A percentile compares a stretch with the other conserved stretches of the same genome.
phyloP scores from a whole-genome alignment of 1,140 invertebrate genomes.

The Trinorchestia longiramus region DNA sequence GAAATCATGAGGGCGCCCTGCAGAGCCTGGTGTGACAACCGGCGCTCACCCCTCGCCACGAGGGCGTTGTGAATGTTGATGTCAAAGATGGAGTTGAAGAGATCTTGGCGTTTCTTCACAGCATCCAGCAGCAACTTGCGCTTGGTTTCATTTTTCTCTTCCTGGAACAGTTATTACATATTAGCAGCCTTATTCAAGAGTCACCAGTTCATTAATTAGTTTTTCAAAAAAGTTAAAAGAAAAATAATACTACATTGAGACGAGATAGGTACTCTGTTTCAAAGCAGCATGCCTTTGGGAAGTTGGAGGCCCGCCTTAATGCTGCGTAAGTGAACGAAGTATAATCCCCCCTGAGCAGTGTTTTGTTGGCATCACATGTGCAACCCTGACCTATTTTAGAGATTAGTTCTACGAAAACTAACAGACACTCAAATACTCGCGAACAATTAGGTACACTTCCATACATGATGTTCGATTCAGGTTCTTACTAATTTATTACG shows the following conservation, averaged over 20 bases:
- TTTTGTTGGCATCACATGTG: too few species aligned
- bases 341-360: too few species aligned
- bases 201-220: background rate
- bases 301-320: background rate
- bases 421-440: too few species aligned
- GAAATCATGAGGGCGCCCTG: conserved; percentile 98
- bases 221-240: too few species aligned
- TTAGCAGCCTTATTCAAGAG: background rate
- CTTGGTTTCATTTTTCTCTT: conserved; percentile 74
- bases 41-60: conserved; percentile 85
- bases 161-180: conserved; percentile 69
- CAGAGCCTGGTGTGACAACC: conserved; percentile 89
- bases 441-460: too few species aligned
- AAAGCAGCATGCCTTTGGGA: background rate
- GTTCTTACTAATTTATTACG: too few species aligned
- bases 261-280: background rate
- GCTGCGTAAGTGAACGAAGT: background rate
- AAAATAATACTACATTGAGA: too few species aligned
- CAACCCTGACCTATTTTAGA: too few species aligned
- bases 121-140: conserved; percentile 78
- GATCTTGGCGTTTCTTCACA: conserved; percentile 81
- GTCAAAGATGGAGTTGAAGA: conserved; percentile 92
- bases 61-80: conserved; percentile 83
- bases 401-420: too few species aligned
- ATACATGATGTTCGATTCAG: too few species aligned